Conservation (phyloP, 2,797 vertebrate genomes). For the Poecilia velifera region DNA sequence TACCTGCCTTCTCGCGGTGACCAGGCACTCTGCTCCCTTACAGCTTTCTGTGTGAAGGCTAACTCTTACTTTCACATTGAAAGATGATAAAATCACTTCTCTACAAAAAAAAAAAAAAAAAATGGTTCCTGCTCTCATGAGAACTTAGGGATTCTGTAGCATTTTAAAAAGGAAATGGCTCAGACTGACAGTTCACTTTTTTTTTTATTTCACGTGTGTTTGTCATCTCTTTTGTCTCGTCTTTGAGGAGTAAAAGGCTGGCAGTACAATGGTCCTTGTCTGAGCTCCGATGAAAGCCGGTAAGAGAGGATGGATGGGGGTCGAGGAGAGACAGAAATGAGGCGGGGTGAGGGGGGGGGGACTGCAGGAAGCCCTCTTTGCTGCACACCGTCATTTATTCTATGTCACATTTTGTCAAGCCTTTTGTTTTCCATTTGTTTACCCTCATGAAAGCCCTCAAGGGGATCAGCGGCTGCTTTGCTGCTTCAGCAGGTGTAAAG, state of each 20-base stretch:
- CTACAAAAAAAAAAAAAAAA: not conserved
- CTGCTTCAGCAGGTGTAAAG: slow-evolving; percentile 42
- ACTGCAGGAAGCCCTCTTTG: slow-evolving; percentile 48
- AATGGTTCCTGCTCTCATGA: not conserved
- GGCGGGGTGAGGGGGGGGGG: not conserved
- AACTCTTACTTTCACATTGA: slow-evolving; percentile 8
- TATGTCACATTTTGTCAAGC: slow-evolving; percentile 41
- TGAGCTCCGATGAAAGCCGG: slow-evolving; percentile 66
- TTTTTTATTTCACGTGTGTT: slow-evolving; percentile 44
- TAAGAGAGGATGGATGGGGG: slow-evolving; percentile 40
- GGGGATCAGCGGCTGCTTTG: slow-evolving; percentile 13
- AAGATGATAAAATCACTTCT: not conserved
- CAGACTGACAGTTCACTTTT: slow-evolving; percentile 19
- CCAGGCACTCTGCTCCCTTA: slow-evolving; percentile 23
- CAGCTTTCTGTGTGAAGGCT: not conserved
- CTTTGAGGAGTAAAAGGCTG: slow-evolving; percentile 62
- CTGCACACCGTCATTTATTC: slow-evolving; percentile 55
- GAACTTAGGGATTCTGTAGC: slow-evolving; percentile 7
- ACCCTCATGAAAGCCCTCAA: slow-evolving; percentile 11
- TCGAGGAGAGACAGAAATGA: slow-evolving; percentile 9
- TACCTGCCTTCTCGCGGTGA: slow-evolving; percentile 20
- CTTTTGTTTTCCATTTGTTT: slow-evolving; percentile 48
- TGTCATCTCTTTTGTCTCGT: slow-evolving; percentile 62
- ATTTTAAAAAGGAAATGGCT: not conserved
- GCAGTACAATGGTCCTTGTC: slow-evolving; percentile 75